Evolutionary conservation across 2,797 vertebrate genomes (phyloP), one percentile per base, ranked within the genome.

Genomic region (Pseudochaenichthys georgianus): DNA sequence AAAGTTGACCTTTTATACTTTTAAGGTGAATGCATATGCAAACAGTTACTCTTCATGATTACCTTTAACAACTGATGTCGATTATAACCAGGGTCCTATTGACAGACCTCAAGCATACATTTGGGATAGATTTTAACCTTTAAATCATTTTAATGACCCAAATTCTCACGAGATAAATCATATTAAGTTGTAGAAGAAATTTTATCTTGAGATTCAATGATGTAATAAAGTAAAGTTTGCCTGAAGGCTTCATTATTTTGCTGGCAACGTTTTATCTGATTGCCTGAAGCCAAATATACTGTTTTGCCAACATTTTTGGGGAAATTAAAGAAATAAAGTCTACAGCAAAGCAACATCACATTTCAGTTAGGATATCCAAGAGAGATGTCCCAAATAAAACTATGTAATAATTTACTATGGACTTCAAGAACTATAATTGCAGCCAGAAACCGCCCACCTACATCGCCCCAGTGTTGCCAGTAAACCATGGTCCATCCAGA

Each of bases 401-500:
- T 11, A 2, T 50, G n/a, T 28, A 15, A n/a, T 2, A 54, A 31
- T 50, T 57, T 55, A 28, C 28, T 43, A 6, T n/a, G 43, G 47
- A 62, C 38, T 55, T 70, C 5, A 17, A 50, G 6, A 71, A 67
- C 64, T 67, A 12, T 15, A 53, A 50, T 31, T 13, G 7, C 5
- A 66, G 64, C 38, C n/a, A 15, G 1, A 28, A 15, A 15, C 28
- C 68, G 52, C 17, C 58, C 71, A 57, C 64, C 58, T 28, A 64
- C 76, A 64, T n/a, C n/a, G 53, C 16, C 52, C 13, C 16, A 13
- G n/a, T 21, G 73, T 2, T 71, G 53, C 48, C 41, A 15, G 17
- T 17, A 43, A 51, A 51, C 12, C 54, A 13, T 0, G 52, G 61
- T 5, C 19, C 70, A 31, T 51, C 45, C 55, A 47, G 19, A 13